A percentile compares a stretch with the other conserved stretches of the same genome.
These are phyloP conservation scores for Cabera pusaria DNA, from an alignment of 2,888 invertebrate genomes.

Conservation along the genomic window DNA sequence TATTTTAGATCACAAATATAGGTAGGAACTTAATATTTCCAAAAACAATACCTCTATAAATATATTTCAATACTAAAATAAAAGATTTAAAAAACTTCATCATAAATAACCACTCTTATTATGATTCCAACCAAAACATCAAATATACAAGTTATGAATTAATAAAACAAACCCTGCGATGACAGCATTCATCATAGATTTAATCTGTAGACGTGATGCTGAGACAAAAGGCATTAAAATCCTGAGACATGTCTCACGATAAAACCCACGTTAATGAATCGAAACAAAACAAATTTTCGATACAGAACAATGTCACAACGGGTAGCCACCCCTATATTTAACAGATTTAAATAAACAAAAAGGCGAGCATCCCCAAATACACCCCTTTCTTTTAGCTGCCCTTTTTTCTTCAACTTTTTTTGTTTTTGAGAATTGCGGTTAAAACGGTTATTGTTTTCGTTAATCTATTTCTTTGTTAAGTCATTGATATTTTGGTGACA, in stretches of 20 bases:
- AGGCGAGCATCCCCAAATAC: no score
- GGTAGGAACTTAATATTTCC: no score
- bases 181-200: neutral
- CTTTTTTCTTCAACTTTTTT: slow-evolving; percentile 11
- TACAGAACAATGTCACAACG: slow-evolving; percentile 22
- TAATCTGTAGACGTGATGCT: neutral
- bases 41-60: no score
- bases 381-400: neutral
- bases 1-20: no score
- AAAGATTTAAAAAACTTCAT: no score
- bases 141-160: neutral
- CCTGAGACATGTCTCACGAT: slow-evolving; percentile 24
- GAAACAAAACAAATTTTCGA: slow-evolving; percentile 18
- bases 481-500: slow-evolving; percentile 13
- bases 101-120: no score
- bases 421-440: slow-evolving; percentile 26
- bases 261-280: slow-evolving; percentile 13
- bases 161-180: neutral
- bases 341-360: slow-evolving; percentile 28
- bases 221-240: slow-evolving; percentile 3
- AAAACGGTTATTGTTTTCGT: slow-evolving; percentile 13
- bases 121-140: no score
- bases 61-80: no score
- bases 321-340: slow-evolving; percentile 24
- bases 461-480: slow-evolving; percentile 30